Percentiles rank a stretch among this genome's conserved stretches.
These are phyloP conservation scores for Indicator maculatus DNA, from an alignment of 2,113 vertebrate genomes.

Conservation along the genomic window DNA sequence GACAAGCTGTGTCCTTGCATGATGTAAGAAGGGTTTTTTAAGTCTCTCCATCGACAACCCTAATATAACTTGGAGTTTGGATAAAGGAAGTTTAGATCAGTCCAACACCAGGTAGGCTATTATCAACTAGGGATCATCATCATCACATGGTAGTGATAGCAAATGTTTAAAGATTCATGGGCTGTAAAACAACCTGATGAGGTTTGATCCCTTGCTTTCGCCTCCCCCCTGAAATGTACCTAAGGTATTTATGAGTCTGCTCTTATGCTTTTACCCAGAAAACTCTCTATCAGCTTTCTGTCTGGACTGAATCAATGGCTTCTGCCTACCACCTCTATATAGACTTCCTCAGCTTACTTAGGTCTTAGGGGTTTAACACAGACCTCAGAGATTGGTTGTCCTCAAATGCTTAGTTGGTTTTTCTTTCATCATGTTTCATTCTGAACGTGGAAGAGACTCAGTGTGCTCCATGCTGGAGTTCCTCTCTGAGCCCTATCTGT, in stretches of 20 bases:
- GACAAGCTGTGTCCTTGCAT: background rate
- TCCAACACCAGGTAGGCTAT: background rate
- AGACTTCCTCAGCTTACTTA: background rate
- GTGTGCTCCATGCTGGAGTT: background rate
- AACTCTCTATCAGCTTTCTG: background rate
- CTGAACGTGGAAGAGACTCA: background rate
- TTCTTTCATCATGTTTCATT: background rate
- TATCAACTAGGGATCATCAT: background rate
- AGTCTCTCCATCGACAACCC: background rate
- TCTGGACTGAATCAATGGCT: background rate
- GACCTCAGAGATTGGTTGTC: background rate
- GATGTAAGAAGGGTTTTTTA: background rate
- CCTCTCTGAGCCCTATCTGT: background rate
- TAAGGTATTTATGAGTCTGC: background rate
- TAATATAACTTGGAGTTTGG: background rate
- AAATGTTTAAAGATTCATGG: background rate
- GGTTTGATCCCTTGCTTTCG: background rate
- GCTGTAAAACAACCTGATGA: background rate
- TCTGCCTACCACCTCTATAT: background rate
- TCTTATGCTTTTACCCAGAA: background rate
- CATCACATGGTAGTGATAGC: accelerated
- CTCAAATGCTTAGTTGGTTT: background rate
- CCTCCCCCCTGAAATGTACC: background rate
- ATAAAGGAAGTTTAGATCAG: background rate
- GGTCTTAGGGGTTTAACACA: background rate